Evolutionary conservation across 2,888 invertebrate species (phyloP).

Genomic region (Anthophora plumipes): DNA sequence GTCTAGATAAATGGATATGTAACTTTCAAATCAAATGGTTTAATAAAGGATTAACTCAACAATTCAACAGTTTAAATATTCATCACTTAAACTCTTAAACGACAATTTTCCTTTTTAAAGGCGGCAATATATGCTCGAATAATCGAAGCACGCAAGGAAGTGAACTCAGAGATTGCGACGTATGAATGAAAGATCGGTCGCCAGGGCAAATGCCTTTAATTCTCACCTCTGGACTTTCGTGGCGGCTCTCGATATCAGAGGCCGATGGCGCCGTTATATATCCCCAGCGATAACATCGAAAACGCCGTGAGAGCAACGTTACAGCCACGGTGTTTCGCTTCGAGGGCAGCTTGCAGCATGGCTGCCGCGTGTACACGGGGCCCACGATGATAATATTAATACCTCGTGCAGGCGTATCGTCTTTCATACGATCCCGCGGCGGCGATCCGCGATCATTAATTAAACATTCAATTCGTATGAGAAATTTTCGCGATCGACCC

Average conservation of each 20-base stretch:
- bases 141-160: not conserved
- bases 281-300: constrained; percentile 69
- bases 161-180: not conserved
- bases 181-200: constrained; percentile 51
- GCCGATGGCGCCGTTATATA: constrained; percentile 70
- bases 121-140: not conserved
- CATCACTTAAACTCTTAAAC: not conserved
- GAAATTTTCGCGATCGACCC: constrained; percentile 45
- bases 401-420: constrained; percentile 51
- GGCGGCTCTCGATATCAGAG: constrained; percentile 58
- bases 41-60: no score
- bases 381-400: constrained; percentile 67
- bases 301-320: constrained; percentile 64
- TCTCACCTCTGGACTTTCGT: constrained; percentile 67
- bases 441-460: constrained; percentile 61
- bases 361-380: constrained; percentile 43
- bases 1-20: no score
- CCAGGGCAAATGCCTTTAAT: constrained; percentile 64
- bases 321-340: not conserved
- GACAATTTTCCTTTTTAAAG: not conserved
- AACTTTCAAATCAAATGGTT: no score
- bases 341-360: constrained; percentile 29
- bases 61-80: no score
- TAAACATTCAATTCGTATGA: constrained; percentile 65
- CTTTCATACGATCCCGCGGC: constrained; percentile 56